phyloP scores from a whole-genome alignment of 1,140 invertebrate species.

The Gerris buenoi region DNA sequence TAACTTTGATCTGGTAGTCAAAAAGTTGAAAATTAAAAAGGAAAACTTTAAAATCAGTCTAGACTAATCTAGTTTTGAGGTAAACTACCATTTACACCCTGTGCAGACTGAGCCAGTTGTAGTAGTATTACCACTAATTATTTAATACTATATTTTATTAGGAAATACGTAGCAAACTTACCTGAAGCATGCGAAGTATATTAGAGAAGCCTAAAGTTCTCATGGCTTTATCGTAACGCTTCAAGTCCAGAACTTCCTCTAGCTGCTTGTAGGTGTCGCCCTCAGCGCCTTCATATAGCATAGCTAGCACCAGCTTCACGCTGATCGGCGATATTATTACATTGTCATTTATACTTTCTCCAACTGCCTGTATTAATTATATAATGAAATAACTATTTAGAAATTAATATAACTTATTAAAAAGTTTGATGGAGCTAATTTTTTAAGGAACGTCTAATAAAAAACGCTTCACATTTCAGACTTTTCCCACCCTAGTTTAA shows the following conservation, averaged over 20 bases:
- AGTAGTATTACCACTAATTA: no score
- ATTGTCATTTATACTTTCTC: constrained; percentile 33
- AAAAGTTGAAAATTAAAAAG: no score
- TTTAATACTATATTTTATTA: no score
- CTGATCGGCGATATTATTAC: constrained; percentile 65
- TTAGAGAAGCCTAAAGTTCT: constrained; percentile 26
- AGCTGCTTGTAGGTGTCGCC: constrained; percentile 45
- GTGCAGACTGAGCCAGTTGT: no score
- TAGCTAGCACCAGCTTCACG: constrained; percentile 52
- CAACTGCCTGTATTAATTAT: constrained; percentile 23
- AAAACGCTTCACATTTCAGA: no score
- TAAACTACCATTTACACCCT: no score
- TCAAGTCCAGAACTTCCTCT: constrained; percentile 24
- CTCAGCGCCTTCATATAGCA: constrained; percentile 53
- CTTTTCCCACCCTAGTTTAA: not conserved
- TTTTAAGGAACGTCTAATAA: not conserved
- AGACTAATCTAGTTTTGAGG: no score
- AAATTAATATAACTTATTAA: not conserved
- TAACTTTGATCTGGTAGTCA: no score
- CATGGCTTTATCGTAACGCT: not conserved
- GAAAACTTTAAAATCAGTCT: no score
- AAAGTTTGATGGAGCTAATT: not conserved
- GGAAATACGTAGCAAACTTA: no score
- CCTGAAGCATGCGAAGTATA: constrained; percentile 31
- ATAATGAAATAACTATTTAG: constrained; percentile 12